A percentile compares a stretch with the other conserved stretches of the same genome.
Evolutionary conservation across 1,140 invertebrate species (phyloP).

Genomic region (fruit fly (Drosophila melanogaster)): DNA sequence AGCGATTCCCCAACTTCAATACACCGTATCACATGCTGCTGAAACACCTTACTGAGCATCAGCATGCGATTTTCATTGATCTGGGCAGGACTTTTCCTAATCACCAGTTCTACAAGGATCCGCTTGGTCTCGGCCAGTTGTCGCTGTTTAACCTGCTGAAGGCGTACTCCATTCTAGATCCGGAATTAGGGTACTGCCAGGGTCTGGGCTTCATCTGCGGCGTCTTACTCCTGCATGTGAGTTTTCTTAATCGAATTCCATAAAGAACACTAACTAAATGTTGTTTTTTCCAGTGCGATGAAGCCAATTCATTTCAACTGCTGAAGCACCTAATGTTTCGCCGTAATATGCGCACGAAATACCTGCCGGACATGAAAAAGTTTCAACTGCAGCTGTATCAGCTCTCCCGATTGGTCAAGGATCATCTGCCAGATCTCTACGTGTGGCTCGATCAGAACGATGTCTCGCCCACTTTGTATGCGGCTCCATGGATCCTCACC

Average conservation of each 20-base stretch:
- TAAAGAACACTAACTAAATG: background rate
- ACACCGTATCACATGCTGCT: conserved; percentile 92
- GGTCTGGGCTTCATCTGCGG: conserved; percentile 98
- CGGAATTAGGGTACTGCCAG: conserved; percentile 98
- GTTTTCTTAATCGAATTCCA: conserved; percentile 61
- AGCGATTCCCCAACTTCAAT: conserved; percentile 90
- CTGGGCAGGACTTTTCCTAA: conserved; percentile 96
- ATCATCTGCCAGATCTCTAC: conserved; percentile 93
- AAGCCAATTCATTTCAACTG: conserved; percentile 94
- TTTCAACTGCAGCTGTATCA: conserved; percentile 97
- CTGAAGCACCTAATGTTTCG: conserved; percentile 96
- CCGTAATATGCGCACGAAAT: conserved; percentile 93
- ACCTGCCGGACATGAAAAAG: conserved; percentile 96
- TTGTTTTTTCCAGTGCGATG: conserved; percentile 90
- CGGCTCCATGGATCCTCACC: conserved; percentile 97
- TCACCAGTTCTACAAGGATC: conserved; percentile 95
- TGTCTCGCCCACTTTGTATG: conserved; percentile 96
- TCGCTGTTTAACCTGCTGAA: conserved; percentile 97
- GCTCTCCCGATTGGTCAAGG: conserved; percentile 95
- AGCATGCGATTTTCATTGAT: conserved; percentile 95
- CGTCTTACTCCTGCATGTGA: conserved; percentile 95
- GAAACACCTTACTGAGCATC: conserved; percentile 95
- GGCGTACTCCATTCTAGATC: conserved; percentile 97
- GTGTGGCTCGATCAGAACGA: conserved; percentile 95
- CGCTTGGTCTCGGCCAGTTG: conserved; percentile 95